Base-by-base conservation (phyloP, 53 echinoderm and acorn worm genomes). In the Glandiceps talaboti region DNA sequence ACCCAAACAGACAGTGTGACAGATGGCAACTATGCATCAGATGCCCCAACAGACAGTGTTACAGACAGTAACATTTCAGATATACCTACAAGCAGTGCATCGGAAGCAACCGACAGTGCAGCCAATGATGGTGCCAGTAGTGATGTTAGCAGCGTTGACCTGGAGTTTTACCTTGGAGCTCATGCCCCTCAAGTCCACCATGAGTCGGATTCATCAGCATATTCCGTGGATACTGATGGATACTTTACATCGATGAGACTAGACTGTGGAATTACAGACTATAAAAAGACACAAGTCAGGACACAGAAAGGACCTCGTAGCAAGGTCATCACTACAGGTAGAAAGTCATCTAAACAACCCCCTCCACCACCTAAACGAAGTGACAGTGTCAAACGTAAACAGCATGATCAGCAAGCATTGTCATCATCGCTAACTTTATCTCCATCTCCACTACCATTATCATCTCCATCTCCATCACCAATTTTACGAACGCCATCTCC, bases 211-310 rank as follows among this genome's bases (percentile, higher is more conserved):
- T 94, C 94, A 0, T 85, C 87, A 30, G 83, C 87, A 14, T 88
- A 89, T 80, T 96, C 97, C 31, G 86, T 99, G 12, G 99, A 99
- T 81, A 91, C 89, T 26, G 99, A 99, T 72, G 99, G 99, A 1
- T 99, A 93, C 82, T 99, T 93, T 91, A 99, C 99, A 27, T 99
- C 99, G 78, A 99, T 99, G 99, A 93, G 93, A 80, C 93, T 90
- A 29, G 99, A 99, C 81, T 99, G 99, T 84, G 99, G 99, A 25
- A 86, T 94, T 20, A 45, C 6, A 45, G 64, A 45, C 64, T 45
- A 45, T 45, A 45, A 45, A 45, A 45, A 45, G 20, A 45, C 64
- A 45, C 64, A 45, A 6, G 20, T 12, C 6, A 45, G 64, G 6
- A 45, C 64, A 20, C n/a, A n/a, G n/a, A n/a, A n/a, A n/a, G n/a